Base-by-base conservation (phyloP, 1,140 invertebrate genomes). In the Contarinia nasturtii region DNA sequence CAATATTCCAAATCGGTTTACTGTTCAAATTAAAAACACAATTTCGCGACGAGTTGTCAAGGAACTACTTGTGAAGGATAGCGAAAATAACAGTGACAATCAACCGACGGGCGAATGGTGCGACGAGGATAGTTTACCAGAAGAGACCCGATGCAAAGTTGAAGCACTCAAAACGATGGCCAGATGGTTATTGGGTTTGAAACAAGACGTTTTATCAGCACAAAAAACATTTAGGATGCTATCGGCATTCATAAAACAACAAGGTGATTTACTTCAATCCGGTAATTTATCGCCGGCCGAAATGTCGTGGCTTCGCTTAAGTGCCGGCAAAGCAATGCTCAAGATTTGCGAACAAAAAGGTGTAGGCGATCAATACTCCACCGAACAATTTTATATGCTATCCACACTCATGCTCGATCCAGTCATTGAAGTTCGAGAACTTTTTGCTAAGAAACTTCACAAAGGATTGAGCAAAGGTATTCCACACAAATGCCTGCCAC, bases 81-180 rank as follows among this genome's bases (percentile, higher is more conserved):
- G 66, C 3, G 70, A 69, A 46, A 74, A 67, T 55, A 71, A 65
- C 50, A 61, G 51, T 48, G 63, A 58, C 5, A 58, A 59, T 4
- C 41, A 58, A 20, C 65, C 68, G 2, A 77, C 76, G 17, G 75
- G 73, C 8, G 75, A 80, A 20, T 96, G 92, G 91, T 91, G 86
- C 67, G 63, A 74, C 2, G 86, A 94, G 60, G 82, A 91, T 33
- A 75, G 86, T 49, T 67, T 95, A 12, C 86, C 89, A 1, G 81
- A 89, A 56, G 88, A 93, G 63, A 94, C 90, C 0, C 75, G 84
- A 47, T 91, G 88, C 62, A 93, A 94, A 70, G 74, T 94, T 48
- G 90, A 95, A 67, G 91, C 86, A 0, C 74, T 97, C 51, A 98
- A 98, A 63, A 82, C 91, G 49, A 92, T 97, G 79, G 90, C 90